A percentile compares a stretch with the other conserved stretches of the same genome.
Conservation (phyloP, 2,888 invertebrate genomes). For the Himalopsyche japonica region DNA sequence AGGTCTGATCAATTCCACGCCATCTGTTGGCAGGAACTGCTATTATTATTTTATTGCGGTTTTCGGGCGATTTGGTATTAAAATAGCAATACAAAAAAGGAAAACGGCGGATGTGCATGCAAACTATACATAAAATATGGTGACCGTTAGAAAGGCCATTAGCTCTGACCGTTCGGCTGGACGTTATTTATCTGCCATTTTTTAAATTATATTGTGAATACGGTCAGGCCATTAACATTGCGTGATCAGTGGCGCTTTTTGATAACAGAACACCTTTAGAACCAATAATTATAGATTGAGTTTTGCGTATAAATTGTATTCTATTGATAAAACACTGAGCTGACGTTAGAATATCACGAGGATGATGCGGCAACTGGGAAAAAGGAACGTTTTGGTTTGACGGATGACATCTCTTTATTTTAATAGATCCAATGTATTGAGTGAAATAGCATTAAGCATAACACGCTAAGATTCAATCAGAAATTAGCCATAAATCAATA, state of each 20-base stretch:
- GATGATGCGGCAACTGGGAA: neutral
- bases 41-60: constrained; percentile 28
- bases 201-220: constrained; percentile 29
- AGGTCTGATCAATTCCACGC: neutral
- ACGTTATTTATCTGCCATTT: constrained; percentile 30
- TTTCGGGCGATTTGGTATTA: constrained; percentile 28
- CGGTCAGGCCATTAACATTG: constrained; percentile 25
- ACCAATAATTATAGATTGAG: neutral
- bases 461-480: too few relatives aligned
- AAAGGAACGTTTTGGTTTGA: neutral
- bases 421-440: too few relatives aligned
- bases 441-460: too few relatives aligned
- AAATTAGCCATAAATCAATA: too few relatives aligned
- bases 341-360: neutral
- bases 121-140: constrained; percentile 34
- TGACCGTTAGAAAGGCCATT: constrained; percentile 36
- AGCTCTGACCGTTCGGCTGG: constrained; percentile 21
- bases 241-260: constrained; percentile 28
- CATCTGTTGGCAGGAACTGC: constrained; percentile 15
- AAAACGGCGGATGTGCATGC: constrained; percentile 33
- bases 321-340: too few relatives aligned
- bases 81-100: constrained; percentile 24
- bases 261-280: constrained; percentile 26
- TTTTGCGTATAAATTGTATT: neutral
- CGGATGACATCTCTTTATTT: too few relatives aligned